Evolutionary conservation across 1,140 invertebrate genomes (phyloP).

Genomic region (Planococcus citri): DNA sequence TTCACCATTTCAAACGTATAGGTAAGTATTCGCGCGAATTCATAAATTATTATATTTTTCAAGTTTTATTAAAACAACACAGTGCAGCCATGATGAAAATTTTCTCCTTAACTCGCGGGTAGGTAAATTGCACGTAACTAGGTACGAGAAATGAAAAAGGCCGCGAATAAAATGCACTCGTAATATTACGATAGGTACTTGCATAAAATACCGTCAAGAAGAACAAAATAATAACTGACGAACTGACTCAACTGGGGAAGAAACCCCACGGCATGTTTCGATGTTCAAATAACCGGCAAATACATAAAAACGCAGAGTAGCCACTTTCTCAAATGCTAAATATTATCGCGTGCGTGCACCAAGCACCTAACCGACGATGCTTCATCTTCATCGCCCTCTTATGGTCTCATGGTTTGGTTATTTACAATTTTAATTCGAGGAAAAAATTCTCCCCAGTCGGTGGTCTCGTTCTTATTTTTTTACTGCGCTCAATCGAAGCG

Average conservation of each 20-base stretch:
- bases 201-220: slow-evolving; percentile 11
- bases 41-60: not conserved
- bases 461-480: no score
- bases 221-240: slow-evolving; percentile 16
- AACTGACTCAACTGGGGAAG: slow-evolving; percentile 13
- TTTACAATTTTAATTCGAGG: no score
- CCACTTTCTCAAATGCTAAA: slow-evolving; percentile 16
- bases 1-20: slow-evolving; percentile 12
- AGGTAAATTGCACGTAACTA: no score
- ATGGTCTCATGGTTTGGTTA: no score
- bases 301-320: slow-evolving; percentile 20
- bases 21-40: not conserved
- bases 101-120: no score
- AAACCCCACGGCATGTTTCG: slow-evolving; percentile 13
- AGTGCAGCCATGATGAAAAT: not conserved
- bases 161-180: not conserved
- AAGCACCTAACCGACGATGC: slow-evolving; percentile 11
- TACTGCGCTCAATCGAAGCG: no score
- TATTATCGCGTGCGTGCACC: not conserved
- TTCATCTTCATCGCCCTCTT: no score
- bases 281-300: slow-evolving; percentile 20
- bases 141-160: no score
- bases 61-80: not conserved
- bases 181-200: not conserved
- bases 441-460: no score